Base-by-base conservation (phyloP, 2,888 invertebrate genomes). In the Amblyteles armatorius region DNA sequence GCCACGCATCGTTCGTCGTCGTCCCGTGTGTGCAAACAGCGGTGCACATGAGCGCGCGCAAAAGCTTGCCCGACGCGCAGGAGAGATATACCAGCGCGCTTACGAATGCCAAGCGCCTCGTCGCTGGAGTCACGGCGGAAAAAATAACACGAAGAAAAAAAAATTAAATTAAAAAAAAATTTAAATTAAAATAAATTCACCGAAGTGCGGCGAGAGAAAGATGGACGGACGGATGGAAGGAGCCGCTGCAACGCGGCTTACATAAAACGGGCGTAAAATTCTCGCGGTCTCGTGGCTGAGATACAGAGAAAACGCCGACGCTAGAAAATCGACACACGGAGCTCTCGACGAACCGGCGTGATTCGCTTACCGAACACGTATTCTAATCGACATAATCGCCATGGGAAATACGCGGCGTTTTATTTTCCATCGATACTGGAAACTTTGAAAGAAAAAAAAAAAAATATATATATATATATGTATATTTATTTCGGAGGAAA, bases 41-140 rank as follows among this genome's bases (percentile, higher is more conserved):
- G 63, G 79, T 68, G 85, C 82, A 72, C 82, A 79, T 85, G 82
- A 79, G 79, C 76, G 52, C 85, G 60, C 67, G 79, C 77, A 77
- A 82, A 82, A 79, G 82, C 72, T 82, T 82, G 65, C 48, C 33
- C 82, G 76, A 71, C 76, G 76, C 77, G 26, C 6, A 26, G 26
- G 1, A 13, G 57, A 26, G 57, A 57, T 26, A 57, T 1, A 26
- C 22, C 57, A 11, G 26, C 22, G 69, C 63, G 52, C 67, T 57
- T 29, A 26, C 73, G 74, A 84, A 85, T 85, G 79, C 82, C 71
- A 77, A 82, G 33, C 71, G 50, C 72, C 69, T 74, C 72, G 26
- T 67, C 79, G 60, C 44, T 26, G 11, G 52, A 73, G 55, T 72
- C 50, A 29, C 19, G n/a, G 16, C 11, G 48, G n/a, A 52, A 60